Base-by-base conservation (phyloP, 2,113 vertebrate species). In the Rallus limicola region DNA sequence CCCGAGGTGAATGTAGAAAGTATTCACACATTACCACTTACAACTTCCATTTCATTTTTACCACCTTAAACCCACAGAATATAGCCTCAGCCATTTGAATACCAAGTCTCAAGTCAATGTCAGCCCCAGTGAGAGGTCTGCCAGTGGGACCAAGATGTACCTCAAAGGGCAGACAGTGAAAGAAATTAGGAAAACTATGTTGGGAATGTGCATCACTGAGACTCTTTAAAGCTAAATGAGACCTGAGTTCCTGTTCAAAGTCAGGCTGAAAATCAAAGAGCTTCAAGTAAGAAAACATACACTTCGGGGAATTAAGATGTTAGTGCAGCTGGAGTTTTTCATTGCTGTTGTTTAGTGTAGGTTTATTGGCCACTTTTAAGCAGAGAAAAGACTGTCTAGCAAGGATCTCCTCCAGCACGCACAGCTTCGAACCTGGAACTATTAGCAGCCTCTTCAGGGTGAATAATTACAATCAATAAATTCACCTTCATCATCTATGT, bases 151-250 rank as follows among this genome's bases (percentile, higher is more conserved):
- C 36, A 44, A 79, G 67, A 94, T 62, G 16, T 82, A 55, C 59
- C 69, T 86, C 46, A 70, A 93, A 82, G 90, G 85, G 74, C 95
- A 94, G 76, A 96, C 80, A 91, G 86, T 23, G 81, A 94, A 96
- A 83, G 81, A 95, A 90, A 86, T 53, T 53, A 80, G 64, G 85
- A 87, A 97, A 93, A 95, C 56, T 90, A 76, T 92, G 93, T 74
- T 82, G 84, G 81, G 92, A 97, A 90, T 52, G 68, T 88, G 75
- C 65, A 88, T 82, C 44, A 38, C 34, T 84, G 84, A 46, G 67
- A 79, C 18, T 34, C 25, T 72, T 40, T 76, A 84, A 94, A 84
- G 74, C 86, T 83, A 91, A 90, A 95, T 82, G 77, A 95, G 36
- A 67, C 40, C 77, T 81, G 16, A 55, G 40, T 50, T 87, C 53